Percentiles rank a stretch among this genome's conserved stretches.
Evolutionary conservation across 2,113 vertebrate genomes (phyloP).

Genomic region (Geothlypis trichas): DNA sequence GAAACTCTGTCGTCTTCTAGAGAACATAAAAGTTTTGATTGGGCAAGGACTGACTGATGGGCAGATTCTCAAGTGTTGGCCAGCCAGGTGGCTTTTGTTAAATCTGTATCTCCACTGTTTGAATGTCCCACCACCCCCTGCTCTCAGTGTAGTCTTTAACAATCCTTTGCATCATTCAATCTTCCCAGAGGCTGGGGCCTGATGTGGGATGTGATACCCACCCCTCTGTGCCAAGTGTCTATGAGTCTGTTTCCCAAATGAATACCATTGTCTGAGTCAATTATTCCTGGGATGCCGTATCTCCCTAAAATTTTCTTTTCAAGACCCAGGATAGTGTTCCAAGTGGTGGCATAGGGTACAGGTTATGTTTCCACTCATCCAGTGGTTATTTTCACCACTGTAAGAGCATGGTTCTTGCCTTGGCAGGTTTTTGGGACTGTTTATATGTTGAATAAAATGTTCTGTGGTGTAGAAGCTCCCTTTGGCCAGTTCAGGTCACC

Average conservation of each 20-base stretch:
- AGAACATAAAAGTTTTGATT: background rate
- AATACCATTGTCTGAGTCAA: background rate
- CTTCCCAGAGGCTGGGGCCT: background rate
- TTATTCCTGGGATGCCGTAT: background rate
- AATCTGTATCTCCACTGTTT: background rate
- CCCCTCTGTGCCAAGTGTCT: background rate
- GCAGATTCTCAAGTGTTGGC: background rate
- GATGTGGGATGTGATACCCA: background rate
- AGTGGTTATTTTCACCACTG: background rate
- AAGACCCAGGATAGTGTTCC: background rate
- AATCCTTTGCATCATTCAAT: background rate
- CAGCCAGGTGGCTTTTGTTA: background rate
- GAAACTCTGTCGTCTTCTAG: background rate
- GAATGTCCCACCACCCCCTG: background rate
- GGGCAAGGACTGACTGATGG: background rate
- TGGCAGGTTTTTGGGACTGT: background rate
- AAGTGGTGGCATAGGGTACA: background rate
- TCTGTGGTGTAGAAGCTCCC: background rate
- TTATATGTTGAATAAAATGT: background rate
- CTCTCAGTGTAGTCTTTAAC: background rate
- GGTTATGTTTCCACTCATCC: background rate
- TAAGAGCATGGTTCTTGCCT: background rate
- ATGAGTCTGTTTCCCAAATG: background rate
- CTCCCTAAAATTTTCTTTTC: background rate
- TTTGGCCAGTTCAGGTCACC: background rate